Evolutionary conservation across 1,140 invertebrate genomes (phyloP).

Genomic region (Scaptodrosophila lebanonensis): DNA sequence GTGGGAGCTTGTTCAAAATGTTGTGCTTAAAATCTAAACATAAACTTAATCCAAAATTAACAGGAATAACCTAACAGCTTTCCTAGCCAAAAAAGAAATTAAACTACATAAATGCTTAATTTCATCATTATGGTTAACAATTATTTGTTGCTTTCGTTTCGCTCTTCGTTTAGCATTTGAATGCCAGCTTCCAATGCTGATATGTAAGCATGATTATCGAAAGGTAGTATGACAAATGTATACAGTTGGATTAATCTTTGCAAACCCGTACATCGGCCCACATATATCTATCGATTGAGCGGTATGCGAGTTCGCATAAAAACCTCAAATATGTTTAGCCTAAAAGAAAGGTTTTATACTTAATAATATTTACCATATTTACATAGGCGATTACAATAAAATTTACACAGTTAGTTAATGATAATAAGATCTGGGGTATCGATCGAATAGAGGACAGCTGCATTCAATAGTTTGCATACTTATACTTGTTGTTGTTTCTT

Average conservation of each 20-base stretch:
- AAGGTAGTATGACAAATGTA: conserved; percentile 39
- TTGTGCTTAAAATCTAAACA: conserved; percentile 44
- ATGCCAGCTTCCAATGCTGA: conserved; percentile 64
- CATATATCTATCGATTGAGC: neutral
- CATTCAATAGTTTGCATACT: no score
- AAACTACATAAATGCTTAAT: conserved; percentile 23
- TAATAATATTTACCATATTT: conserved; percentile 5
- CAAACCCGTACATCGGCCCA: neutral
- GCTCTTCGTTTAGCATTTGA: conserved; percentile 45
- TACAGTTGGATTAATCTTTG: neutral
- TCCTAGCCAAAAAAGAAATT: conserved; percentile 46
- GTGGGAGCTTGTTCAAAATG: conserved; percentile 17
- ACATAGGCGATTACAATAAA: neutral
- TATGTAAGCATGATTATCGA: conserved; percentile 74
- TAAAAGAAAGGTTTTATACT: conserved; percentile 33
- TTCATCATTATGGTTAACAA: no score
- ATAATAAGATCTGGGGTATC: no score
- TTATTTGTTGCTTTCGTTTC: conserved; percentile 10
- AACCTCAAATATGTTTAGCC: conserved; percentile 28
- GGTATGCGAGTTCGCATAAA: neutral
- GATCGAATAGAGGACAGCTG: neutral
- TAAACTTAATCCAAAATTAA: conserved; percentile 36
- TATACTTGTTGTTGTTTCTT: neutral
- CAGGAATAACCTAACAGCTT: conserved; percentile 37
- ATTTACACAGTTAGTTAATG: conserved; percentile 40